Base-by-base conservation (phyloP, 1,140 invertebrate species). In the Drosophila nannoptera region DNA sequence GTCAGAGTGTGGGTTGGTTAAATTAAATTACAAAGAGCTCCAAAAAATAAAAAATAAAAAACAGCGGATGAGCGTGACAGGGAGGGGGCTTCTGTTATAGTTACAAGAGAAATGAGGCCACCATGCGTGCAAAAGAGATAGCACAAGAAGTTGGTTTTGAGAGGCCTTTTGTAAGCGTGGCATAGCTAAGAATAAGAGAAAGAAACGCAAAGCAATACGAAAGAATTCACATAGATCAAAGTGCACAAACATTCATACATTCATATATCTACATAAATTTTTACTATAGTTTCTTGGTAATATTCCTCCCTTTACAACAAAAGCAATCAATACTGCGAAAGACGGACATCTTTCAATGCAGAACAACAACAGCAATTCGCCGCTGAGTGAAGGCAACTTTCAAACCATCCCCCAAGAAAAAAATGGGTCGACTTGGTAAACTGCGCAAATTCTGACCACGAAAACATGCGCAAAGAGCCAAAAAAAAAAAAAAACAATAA, bases 391-490 rank as follows among this genome's bases (percentile, higher is more conserved):
- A 55, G 50, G 29, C 52, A 58, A 45, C 36, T 58, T 69, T 69
- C 60, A 43, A 58, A 69, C 36, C 67, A 64, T 45, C 67, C 67
- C 60, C 31, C 16, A n/a, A 50, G 29, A 46, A 5, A 43, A 42
- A 50, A 42, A 31, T 9, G 22, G 35, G 59, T 8, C 46, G 16
- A 43, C 50, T 49, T 14, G 14, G 9, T 9, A 48, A 78, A 83
- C 78, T 82, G 75, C 78, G 78, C 75, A 82, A 82, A 82, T 82
- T 71, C 62, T 65, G 65, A 40, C 49, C 31, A 62, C 16, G 42
- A 64, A 67, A 72, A 48, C 73, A 40, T 80, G 77, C 77, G 78
- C 78, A 78, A 67, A 81, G 67, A 54, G 69, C 69, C 74, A 40
- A 63, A 68, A 16, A 32, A 31, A 56, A 69, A 69, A 40, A 63